A percentile compares a stretch with the other conserved stretches of the same genome.
Evolutionary conservation across 2,888 invertebrate species (phyloP).

Genomic region (Volucella zonaria): DNA sequence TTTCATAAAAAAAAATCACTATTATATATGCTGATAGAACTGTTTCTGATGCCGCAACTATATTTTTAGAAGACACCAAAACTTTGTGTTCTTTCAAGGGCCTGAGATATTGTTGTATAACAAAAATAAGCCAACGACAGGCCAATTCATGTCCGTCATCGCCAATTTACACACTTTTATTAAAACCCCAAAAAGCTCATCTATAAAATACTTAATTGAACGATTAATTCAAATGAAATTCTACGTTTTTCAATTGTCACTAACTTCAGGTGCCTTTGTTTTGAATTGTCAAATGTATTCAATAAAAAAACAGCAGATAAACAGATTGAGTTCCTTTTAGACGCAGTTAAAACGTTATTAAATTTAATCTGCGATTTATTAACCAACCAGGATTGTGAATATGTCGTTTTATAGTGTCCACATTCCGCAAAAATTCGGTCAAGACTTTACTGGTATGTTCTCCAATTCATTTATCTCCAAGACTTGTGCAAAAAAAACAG

Average conservation of each 20-base stretch:
- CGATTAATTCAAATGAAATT: neutral
- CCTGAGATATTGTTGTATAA: too few relatives aligned
- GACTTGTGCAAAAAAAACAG: neutral
- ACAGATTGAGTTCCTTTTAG: constrained; percentile 52
- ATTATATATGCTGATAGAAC: too few relatives aligned
- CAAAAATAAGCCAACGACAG: too few relatives aligned
- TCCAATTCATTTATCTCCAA: neutral
- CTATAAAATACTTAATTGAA: neutral
- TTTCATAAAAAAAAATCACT: too few relatives aligned
- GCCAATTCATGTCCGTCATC: too few relatives aligned
- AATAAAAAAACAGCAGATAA: constrained; percentile 66
- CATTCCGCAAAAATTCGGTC: constrained; percentile 60
- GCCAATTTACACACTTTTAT: too few relatives aligned
- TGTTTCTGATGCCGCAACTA: too few relatives aligned
- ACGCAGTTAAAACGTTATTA: constrained; percentile 38
- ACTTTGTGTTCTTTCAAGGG: too few relatives aligned
- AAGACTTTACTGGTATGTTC: constrained; percentile 48
- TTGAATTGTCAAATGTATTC: constrained; percentile 61
- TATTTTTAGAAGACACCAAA: too few relatives aligned
- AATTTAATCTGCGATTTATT: constrained; percentile 13
- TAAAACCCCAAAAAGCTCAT: too few relatives aligned
- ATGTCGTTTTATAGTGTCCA: constrained; percentile 69
- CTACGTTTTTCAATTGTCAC: neutral
- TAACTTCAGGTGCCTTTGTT: constrained; percentile 50
- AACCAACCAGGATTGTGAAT: constrained; percentile 15